phyloP scores from a whole-genome alignment of 2,113 vertebrate genomes.

The Onychorhynchus coronatus region DNA sequence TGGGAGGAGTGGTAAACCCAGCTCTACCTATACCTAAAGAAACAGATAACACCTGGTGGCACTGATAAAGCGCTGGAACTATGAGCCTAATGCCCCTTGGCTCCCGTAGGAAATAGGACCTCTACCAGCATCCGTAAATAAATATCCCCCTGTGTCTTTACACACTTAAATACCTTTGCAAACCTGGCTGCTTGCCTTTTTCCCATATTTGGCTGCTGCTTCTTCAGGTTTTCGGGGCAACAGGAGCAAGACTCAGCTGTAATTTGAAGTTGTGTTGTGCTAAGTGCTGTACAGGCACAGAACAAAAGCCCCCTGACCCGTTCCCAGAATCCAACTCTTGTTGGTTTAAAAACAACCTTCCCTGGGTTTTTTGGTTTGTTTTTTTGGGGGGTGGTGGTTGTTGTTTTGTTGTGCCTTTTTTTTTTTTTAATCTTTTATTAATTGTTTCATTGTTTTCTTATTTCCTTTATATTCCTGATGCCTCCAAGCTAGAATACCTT shows the following conservation, averaged over 20 bases:
- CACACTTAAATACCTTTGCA: slow-evolving; percentile 18
- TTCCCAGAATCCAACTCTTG: not conserved
- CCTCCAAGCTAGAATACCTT: slow-evolving; percentile 2
- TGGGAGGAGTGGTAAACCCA: not conserved
- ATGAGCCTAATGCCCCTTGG: not conserved
- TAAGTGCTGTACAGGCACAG: not conserved
- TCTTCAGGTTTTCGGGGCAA: not conserved
- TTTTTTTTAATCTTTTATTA: not conserved
- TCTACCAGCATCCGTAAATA: not conserved
- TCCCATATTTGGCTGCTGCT: not conserved
- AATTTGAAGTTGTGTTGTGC: not conserved
- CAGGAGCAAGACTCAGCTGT: not conserved
- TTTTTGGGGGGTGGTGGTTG: not conserved
- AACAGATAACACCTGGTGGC: not conserved
- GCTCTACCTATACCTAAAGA: not conserved
- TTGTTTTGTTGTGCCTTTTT: not conserved
- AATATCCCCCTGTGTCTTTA: slow-evolving; percentile 8
- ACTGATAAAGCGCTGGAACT: not conserved
- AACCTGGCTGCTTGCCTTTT: slow-evolving; percentile 20
- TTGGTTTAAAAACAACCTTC: not conserved
- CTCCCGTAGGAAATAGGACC: not conserved
- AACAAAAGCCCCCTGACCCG: not conserved
- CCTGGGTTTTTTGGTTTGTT: not conserved
- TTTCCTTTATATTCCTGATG: not conserved
- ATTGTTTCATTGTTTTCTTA: not conserved